These are phyloP conservation scores for Aldabrachelys gigantea DNA, from an alignment of 2,113 vertebrate species.

Conservation along the genomic window DNA sequence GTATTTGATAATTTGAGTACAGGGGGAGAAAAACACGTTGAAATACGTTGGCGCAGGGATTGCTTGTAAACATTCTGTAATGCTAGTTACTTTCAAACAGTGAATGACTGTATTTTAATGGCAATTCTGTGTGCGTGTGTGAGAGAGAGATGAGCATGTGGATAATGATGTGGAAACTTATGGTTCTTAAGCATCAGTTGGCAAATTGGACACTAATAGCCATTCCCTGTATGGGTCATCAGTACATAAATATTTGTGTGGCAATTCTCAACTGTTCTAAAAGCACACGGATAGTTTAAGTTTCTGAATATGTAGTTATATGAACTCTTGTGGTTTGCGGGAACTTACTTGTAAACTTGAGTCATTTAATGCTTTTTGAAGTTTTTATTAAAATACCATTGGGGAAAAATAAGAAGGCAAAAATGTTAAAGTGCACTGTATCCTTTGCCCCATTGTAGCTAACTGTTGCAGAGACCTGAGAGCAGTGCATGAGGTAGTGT, in stretches of 20 bases:
- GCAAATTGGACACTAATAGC: conserved; percentile 10
- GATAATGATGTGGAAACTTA: conserved; percentile 14
- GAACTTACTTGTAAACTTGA: fast-evolving
- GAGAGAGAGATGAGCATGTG: background rate
- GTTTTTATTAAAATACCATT: background rate
- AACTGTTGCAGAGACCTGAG: background rate
- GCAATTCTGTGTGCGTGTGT: fast-evolving
- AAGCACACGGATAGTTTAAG: background rate
- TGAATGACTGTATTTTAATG: background rate
- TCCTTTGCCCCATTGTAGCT: background rate
- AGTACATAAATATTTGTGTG: conserved; percentile 41
- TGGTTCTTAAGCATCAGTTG: background rate
- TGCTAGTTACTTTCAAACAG: background rate
- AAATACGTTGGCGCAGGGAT: background rate
- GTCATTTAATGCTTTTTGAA: background rate
- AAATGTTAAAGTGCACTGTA: background rate
- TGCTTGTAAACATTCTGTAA: conserved; percentile 1
- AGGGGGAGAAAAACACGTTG: background rate
- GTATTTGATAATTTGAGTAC: fast-evolving
- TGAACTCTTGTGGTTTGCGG: background rate
- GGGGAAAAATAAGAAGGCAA: background rate
- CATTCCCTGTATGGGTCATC: conserved; percentile 33
- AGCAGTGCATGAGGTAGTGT: background rate
- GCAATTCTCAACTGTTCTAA: conserved; percentile 24
- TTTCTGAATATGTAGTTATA: background rate